These are phyloP conservation scores for Remorina albescens DNA, from an alignment of 2,797 vertebrate genomes.

Conservation along the genomic window DNA sequence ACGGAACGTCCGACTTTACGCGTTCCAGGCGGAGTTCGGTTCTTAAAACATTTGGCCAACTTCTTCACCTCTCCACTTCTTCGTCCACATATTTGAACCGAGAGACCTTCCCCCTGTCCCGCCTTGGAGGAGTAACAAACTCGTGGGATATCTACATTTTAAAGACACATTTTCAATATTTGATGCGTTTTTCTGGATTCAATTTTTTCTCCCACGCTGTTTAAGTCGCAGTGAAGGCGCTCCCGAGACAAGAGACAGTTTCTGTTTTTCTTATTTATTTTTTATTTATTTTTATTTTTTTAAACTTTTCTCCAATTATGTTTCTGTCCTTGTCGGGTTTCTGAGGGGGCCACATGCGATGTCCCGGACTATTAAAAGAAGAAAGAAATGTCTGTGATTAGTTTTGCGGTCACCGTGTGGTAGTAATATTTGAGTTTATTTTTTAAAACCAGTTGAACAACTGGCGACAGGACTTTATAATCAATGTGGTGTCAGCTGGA, in stretches of 20 bases:
- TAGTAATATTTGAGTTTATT: constrained; percentile 41
- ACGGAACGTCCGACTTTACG: constrained; percentile 35
- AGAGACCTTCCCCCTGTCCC: background rate
- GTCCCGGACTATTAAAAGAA: constrained; percentile 64
- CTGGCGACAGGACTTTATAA: constrained; percentile 76
- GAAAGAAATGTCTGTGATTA: constrained; percentile 47
- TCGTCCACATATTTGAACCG: constrained; percentile 55
- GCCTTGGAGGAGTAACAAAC: constrained; percentile 40
- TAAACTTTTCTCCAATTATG: background rate
- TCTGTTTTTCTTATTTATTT: constrained; percentile 28
- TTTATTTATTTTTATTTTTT: background rate
- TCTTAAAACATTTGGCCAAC: constrained; percentile 69
- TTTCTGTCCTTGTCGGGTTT: constrained; percentile 35
- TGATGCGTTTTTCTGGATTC: constrained; percentile 18
- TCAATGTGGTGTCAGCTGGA: constrained; percentile 87
- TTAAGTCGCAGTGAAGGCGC: constrained; percentile 35
- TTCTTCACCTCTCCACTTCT: constrained; percentile 62
- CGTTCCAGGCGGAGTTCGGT: constrained; percentile 73
- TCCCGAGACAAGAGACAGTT: constrained; percentile 31
- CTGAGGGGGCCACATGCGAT: constrained; percentile 53
- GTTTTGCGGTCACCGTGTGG: constrained; percentile 2
- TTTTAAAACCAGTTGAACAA: constrained; percentile 67
- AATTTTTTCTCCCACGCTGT: background rate
- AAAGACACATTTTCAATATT: constrained; percentile 10
- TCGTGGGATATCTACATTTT: constrained; percentile 51